Conservation (phyloP, 2,888 invertebrate species). For the Bombylius major region DNA sequence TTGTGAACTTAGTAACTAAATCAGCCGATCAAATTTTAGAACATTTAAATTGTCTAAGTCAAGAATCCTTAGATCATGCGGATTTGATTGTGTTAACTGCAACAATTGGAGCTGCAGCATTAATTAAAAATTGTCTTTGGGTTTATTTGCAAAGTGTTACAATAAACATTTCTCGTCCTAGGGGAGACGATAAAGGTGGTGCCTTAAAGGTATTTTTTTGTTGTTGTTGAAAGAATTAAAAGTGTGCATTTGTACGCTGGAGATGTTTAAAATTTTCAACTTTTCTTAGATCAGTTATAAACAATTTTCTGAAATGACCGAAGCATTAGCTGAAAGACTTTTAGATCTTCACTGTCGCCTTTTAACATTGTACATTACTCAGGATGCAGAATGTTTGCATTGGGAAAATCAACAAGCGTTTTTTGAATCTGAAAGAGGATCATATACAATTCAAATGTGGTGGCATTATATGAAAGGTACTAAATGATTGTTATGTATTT, state of each 20-base stretch:
- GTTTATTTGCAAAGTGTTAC: slow-evolving; percentile 52
- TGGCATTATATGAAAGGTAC: slow-evolving; percentile 74
- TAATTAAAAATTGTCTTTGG: slow-evolving; percentile 65
- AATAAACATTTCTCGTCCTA: slow-evolving; percentile 31
- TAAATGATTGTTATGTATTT: background rate
- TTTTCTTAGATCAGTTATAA: slow-evolving; percentile 43
- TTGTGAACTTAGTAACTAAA: slow-evolving; percentile 55
- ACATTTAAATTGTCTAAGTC: slow-evolving; percentile 64
- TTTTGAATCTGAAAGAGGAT: slow-evolving; percentile 61
- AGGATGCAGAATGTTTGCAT: slow-evolving; percentile 66
- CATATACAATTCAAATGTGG: slow-evolving; percentile 78
- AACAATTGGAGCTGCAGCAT: slow-evolving; percentile 66
- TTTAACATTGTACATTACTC: slow-evolving; percentile 64
- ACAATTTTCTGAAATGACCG: slow-evolving; percentile 68
- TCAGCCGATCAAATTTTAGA: slow-evolving; percentile 59
- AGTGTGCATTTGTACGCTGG: background rate
- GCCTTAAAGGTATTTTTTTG: slow-evolving; percentile 25
- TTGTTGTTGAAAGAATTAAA: background rate
- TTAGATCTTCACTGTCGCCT: slow-evolving; percentile 69
- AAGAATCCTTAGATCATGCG: slow-evolving; percentile 75
- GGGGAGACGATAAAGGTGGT: slow-evolving; percentile 35
- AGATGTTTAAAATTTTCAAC: background rate
- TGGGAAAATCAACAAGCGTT: slow-evolving; percentile 56
- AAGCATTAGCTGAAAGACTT: slow-evolving; percentile 70
- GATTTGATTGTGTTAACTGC: slow-evolving; percentile 69